Conservation (phyloP, 2,113 vertebrate genomes). For the Amia ocellicauda region DNA sequence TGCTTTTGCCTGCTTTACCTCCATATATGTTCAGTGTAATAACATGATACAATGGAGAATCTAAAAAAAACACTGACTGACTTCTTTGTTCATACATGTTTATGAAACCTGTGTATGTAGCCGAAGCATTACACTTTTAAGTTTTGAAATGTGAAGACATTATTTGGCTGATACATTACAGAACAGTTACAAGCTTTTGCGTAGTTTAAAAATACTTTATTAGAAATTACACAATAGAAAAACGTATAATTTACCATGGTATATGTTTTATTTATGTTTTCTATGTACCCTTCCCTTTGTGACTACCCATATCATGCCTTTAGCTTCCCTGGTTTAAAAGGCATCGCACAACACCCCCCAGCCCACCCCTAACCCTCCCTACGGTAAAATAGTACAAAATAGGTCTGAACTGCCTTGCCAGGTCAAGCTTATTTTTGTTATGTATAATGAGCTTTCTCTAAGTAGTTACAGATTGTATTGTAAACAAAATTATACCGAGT, state of each 20-base stretch:
- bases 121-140: too few relatives aligned
- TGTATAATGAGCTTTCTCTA: constrained; percentile 77
- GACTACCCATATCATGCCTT: constrained; percentile 30
- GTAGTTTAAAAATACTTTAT: constrained; percentile 45
- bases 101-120: too few relatives aligned
- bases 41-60: too few relatives aligned
- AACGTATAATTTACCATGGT: constrained; percentile 43
- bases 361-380: background rate
- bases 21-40: too few relatives aligned
- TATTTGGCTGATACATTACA: too few relatives aligned
- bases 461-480: constrained; percentile 79
- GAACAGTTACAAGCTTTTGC: too few relatives aligned
- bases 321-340: background rate
- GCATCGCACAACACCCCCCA: background rate
- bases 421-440: constrained; percentile 81
- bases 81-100: too few relatives aligned
- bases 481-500: constrained; percentile 85
- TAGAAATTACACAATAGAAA: constrained; percentile 46
- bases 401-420: constrained; percentile 67
- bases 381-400: constrained; percentile 54
- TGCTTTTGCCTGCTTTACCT: too few relatives aligned
- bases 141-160: too few relatives aligned
- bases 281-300: constrained; percentile 30
- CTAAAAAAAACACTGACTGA: too few relatives aligned
- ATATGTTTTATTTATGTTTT: constrained; percentile 37